These are phyloP conservation scores for Xiphias gladius DNA, from an alignment of 2,113 vertebrate genomes.

Conservation along the genomic window DNA sequence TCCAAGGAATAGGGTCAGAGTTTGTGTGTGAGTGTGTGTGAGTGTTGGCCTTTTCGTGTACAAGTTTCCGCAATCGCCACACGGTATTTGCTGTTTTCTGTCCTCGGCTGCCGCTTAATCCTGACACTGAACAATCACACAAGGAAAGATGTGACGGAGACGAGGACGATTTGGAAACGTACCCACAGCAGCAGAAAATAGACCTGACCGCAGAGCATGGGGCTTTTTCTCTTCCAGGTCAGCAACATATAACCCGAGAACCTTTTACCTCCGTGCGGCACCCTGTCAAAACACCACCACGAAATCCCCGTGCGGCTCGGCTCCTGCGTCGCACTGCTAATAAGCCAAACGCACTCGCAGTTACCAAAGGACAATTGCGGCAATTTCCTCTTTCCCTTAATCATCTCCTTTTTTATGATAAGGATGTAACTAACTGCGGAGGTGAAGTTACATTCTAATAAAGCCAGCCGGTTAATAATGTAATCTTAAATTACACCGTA, in stretches of 20 bases:
- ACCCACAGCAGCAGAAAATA: conserved; percentile 1
- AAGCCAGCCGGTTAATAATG: conserved; percentile 84
- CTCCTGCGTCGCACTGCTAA: conserved; percentile 35
- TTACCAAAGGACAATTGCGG: conserved; percentile 77
- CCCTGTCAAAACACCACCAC: conserved; percentile 22
- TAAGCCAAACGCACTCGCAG: conserved; percentile 52
- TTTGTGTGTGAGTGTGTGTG: neutral
- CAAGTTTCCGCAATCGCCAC: neutral
- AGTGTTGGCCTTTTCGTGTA: neutral
- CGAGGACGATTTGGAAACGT: neutral
- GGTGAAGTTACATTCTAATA: conserved; percentile 89
- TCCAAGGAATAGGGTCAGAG: neutral
- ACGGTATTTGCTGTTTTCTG: neutral
- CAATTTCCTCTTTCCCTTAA: conserved; percentile 75
- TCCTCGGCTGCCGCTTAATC: neutral
- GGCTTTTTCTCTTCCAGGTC: conserved; percentile 19
- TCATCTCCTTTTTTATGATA: conserved; percentile 87
- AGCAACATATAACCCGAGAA: conserved; percentile 20
- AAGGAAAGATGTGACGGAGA: neutral
- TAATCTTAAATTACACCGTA: conserved; percentile 86
- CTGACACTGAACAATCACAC: neutral
- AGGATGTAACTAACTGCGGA: conserved; percentile 88
- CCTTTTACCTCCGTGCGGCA: conserved; percentile 6
- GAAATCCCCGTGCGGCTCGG: conserved; percentile 41
- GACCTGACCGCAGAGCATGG: neutral